Evolutionary conservation across 2,888 invertebrate species (phyloP).

Genomic region (Habroteleia sp.): DNA sequence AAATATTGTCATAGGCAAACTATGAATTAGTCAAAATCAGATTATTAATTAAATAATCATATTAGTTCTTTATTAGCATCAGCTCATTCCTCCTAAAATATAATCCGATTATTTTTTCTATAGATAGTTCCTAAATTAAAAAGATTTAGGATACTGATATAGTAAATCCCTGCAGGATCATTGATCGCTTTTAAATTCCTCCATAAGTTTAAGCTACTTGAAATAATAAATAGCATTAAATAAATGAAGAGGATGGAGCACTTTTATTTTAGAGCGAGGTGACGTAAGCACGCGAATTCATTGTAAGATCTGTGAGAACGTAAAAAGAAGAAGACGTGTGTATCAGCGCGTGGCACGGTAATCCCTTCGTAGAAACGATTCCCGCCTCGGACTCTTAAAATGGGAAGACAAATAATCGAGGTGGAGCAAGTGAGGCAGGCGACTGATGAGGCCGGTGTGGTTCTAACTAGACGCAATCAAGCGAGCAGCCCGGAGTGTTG

Average conservation of each 20-base stretch:
- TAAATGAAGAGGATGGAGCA: not conserved
- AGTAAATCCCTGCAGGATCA: too few relatives aligned
- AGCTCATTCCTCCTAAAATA: too few relatives aligned
- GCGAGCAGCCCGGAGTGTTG: conserved; percentile 75
- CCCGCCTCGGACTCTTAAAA: conserved; percentile 72
- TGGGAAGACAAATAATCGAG: conserved; percentile 78
- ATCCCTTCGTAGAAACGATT: conserved; percentile 60
- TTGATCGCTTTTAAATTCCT: too few relatives aligned
- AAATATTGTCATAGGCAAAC: too few relatives aligned
- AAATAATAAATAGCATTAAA: not conserved
- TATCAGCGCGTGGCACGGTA: conserved; percentile 58
- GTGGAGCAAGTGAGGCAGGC: conserved; percentile 72
- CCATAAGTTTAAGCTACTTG: too few relatives aligned
- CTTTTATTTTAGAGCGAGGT: too few relatives aligned
- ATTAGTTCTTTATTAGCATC: too few relatives aligned
- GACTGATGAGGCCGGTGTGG: conserved; percentile 77
- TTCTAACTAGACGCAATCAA: conserved; percentile 81
- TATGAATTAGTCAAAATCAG: too few relatives aligned
- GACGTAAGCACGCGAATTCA: conserved; percentile 16
- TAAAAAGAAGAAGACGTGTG: conserved; percentile 47
- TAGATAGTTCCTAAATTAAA: too few relatives aligned
- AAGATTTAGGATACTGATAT: too few relatives aligned
- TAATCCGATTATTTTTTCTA: too few relatives aligned
- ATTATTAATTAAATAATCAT: too few relatives aligned
- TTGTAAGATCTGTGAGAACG: conserved; percentile 12